Conservation (phyloP, 2,797 vertebrate species). For the Oreortyx pictus region DNA sequence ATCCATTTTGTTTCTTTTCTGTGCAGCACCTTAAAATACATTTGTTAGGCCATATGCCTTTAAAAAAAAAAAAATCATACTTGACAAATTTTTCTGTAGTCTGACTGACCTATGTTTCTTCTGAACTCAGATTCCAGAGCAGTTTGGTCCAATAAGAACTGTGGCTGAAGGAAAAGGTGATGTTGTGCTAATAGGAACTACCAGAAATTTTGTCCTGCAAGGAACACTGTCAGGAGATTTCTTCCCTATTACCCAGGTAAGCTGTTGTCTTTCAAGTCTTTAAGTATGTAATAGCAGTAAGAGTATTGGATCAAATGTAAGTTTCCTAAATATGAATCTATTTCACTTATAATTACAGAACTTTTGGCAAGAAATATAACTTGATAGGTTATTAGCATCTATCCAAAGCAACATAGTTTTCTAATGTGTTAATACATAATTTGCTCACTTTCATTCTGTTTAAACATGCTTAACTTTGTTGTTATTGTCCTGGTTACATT, state of each 20-base stretch:
- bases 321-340: neutral
- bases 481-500: neutral
- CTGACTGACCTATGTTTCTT: neutral
- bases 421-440: neutral
- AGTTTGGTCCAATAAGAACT: conserved; percentile 94
- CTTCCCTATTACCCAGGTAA: conserved; percentile 92
- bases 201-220: conserved; percentile 93
- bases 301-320: neutral
- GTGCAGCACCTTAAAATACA: neutral
- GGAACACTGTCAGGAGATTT: conserved; percentile 92
- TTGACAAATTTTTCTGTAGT: neutral
- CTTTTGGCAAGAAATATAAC: neutral
- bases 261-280: neutral
- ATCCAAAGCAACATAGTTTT: neutral
- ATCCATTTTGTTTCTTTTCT: neutral
- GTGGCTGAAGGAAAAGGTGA: conserved; percentile 94
- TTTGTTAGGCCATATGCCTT: neutral
- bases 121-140: conserved; percentile 89
- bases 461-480: neutral
- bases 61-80: neutral
- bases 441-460: conserved; percentile 3
- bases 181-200: conserved; percentile 92
- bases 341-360: neutral
- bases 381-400: neutral
- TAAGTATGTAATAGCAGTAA: neutral